Base-by-base conservation (phyloP, 2,113 vertebrate species). In the Psilopogon haemacephalus region DNA sequence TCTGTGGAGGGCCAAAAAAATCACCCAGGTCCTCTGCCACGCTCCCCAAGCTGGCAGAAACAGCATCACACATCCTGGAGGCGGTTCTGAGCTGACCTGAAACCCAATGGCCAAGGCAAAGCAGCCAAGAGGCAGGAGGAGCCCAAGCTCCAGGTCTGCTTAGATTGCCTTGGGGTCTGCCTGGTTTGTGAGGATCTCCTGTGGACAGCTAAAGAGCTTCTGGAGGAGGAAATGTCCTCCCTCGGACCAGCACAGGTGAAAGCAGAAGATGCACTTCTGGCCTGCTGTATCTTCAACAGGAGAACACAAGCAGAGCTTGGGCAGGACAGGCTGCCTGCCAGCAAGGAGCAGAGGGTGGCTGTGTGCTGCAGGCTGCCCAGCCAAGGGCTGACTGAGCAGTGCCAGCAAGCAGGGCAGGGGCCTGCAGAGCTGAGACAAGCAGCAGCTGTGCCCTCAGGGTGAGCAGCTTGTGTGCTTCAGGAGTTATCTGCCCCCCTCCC, bases 21-120 rank as follows among this genome's bases (percentile, higher is more conserved):
- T 28, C n/a, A 13, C 65, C 35, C 1, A 0, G 21, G 55, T 35
- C 50, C 55, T 83, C 72, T 8, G 4, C 67, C 44, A 55, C 0
- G 0, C 33, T 55, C 8, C 28, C 32, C 16, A 33, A 23, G 8
- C 48, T 27, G 64, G 55, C 27, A 69, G 71, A 59, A 73, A 80
- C 9, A 82, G 37, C 48, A 48, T n/a, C 71, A 42, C 1, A 1
- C 37, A 33, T 38, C 37, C 30, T 20, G 3, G 18, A 20, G 20
- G n/a, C 40, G 40, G 40, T 63, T 40, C 35, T 73, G 11, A 35
- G 17, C 35, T 38, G 38, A 46, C 62, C 30, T 27, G n/a, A 37
- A 64, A 24, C 4, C 15, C 37, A 55, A 69, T 6, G 23, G 44
- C 12, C 64, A 55, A 55, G 16, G 23, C 33, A 48, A 48, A 86